These are phyloP conservation scores for Drosophila testacea DNA, from an alignment of 2,888 invertebrate species.

Conservation along the genomic window DNA sequence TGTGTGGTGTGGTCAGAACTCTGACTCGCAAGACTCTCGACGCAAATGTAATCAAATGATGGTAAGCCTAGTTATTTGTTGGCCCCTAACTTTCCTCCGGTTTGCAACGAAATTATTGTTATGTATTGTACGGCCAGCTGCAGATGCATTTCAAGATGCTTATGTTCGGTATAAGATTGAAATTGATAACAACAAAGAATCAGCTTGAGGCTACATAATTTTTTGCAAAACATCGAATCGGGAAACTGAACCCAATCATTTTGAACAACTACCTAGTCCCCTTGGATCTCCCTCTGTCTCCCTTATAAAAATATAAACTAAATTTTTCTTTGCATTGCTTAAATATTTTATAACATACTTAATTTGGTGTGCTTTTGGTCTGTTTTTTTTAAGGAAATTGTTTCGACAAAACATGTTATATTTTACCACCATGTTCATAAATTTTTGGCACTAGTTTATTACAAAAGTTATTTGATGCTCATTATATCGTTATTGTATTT, in stretches of 20 bases:
- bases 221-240: background rate
- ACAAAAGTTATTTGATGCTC: background rate
- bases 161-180: slow-evolving; percentile 33
- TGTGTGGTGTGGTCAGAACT: slow-evolving; percentile 21
- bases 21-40: slow-evolving; percentile 18
- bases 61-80: slow-evolving; percentile 70
- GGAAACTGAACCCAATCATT: slow-evolving; percentile 32
- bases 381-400: no score
- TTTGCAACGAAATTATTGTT: slow-evolving; percentile 61
- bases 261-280: background rate
- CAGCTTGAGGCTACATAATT: slow-evolving; percentile 5
- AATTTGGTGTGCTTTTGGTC: no score
- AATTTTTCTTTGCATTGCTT: background rate
- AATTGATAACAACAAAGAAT: slow-evolving; percentile 49
- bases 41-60: slow-evolving; percentile 56
- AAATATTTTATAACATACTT: background rate
- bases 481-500: no score
- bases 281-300: no score
- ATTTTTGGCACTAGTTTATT: background rate
- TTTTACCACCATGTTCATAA: no score
- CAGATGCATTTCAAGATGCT: slow-evolving; percentile 19
- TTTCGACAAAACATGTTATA: no score
- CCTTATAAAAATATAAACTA: no score
- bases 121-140: slow-evolving; percentile 46
- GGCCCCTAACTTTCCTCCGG: slow-evolving; percentile 76